Conservation (phyloP, 2,113 vertebrate species). For the Choloepus hoffmanni region DNA sequence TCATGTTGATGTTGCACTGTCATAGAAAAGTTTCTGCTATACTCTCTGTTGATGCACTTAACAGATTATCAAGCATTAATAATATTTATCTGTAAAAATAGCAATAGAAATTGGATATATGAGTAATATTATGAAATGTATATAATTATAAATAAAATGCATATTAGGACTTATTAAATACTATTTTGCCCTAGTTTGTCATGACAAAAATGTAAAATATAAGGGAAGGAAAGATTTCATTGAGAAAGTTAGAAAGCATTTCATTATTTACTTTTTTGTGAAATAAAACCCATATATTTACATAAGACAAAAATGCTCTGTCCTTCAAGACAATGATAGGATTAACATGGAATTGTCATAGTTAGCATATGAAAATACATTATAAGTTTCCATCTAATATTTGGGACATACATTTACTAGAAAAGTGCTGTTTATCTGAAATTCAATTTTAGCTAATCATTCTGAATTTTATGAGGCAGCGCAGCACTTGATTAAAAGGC, state of each 20-base stretch:
- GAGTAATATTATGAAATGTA: not conserved
- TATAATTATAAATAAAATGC: not conserved
- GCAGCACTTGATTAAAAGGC: not conserved
- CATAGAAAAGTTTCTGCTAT: not conserved
- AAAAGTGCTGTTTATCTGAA: not conserved
- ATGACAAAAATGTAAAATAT: not conserved
- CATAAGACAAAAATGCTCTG: not conserved
- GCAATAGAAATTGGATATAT: not conserved
- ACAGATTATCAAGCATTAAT: not conserved
- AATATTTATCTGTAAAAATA: not conserved
- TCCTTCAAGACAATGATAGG: not conserved
- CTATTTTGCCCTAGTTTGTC: not conserved
- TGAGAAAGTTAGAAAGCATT: not conserved
- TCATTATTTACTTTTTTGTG: not conserved
- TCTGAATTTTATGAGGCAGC: not conserved
- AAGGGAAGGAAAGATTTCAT: not conserved
- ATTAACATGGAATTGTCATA: not conserved
- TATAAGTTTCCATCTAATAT: not conserved
- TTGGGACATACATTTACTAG: too few species aligned
- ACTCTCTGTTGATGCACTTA: not conserved
- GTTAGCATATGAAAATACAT: not conserved
- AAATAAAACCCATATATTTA: not conserved
- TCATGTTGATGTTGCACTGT: not conserved
- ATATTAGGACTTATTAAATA: not conserved
- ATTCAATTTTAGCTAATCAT: not conserved